Evolutionary conservation across 1,140 invertebrate species (phyloP), one percentile per base, ranked within the genome.

Genomic region (Brachystomella parvula): DNA sequence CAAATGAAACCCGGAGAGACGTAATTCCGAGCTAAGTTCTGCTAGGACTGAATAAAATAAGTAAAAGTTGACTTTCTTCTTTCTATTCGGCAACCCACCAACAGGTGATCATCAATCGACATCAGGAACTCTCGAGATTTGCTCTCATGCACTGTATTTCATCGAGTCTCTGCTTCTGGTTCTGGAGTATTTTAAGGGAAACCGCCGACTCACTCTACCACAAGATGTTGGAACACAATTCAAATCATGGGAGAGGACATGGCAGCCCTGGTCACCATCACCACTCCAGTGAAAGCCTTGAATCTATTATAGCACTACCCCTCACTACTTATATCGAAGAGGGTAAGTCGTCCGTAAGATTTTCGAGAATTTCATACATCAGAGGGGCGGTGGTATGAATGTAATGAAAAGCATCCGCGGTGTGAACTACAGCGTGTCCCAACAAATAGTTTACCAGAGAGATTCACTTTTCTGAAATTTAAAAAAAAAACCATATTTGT

Each of bases 121-220:
- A 78, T 64, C 76, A 78, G 77, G 80, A 79, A 61, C 64, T 87
- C 19, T 83, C 84, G n/a, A 77, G 84, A 39, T 86, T 89, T 70
- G 85, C 82, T 2, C 78, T 88, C 31, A 88, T 88, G 87, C 87
- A 89, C 74, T 85, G 85, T 74, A 84, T 89, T 35, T 83, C 85
- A 0, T 83, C 85, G 60, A 86, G 84, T 71, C 75, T 89, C 1
- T 86, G 85, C 74, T 86, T 87, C 74, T 89, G 87, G 87, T 78
- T 88, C 19, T 83, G 82, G 74, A 87, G 85, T 15, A 88, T 89
- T 62, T 79, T 87, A 2, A 78, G 86, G 64, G 87, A 89, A 77
- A 87, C 84, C 0, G 76, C 85, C 9, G 81, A 87, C 47, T 80
- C 81, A 0, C 73, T 85, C 2, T 71, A 74, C 47, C 73, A 73